Evolutionary conservation across 2,113 vertebrate genomes (phyloP).

Genomic region (Carlito syrichta): DNA sequence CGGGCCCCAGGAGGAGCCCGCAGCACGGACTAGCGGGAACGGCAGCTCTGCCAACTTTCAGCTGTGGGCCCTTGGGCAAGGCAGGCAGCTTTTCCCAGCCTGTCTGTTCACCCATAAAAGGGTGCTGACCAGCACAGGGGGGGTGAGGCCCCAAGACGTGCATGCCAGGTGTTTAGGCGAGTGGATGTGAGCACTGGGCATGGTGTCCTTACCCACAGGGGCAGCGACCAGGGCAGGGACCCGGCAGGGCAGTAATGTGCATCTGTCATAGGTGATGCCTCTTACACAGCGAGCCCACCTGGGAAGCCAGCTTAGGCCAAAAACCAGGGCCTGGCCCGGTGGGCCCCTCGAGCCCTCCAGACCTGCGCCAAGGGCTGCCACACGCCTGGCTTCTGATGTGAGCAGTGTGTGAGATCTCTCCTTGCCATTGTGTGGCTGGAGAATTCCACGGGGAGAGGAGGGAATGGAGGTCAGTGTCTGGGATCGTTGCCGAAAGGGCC

Average conservation of each 20-base stretch:
- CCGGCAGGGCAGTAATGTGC: background rate
- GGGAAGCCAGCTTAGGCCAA: background rate
- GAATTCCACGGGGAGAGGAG: background rate
- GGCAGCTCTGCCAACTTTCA: background rate
- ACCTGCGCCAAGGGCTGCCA: background rate
- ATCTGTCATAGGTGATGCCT: fast-evolving
- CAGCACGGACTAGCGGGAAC: background rate
- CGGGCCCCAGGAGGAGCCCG: background rate
- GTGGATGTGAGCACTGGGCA: background rate
- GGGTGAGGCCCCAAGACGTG: background rate
- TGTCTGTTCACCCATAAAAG: background rate
- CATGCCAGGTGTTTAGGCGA: no score
- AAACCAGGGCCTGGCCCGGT: no score
- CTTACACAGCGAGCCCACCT: background rate
- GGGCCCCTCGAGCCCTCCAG: background rate
- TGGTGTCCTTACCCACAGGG: fast-evolving
- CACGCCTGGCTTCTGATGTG: background rate
- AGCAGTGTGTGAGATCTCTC: background rate
- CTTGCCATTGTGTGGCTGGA: background rate
- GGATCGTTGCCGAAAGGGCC: background rate
- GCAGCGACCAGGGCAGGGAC: background rate
- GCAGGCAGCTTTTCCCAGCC: background rate
- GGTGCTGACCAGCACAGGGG: no score
- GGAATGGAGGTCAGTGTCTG: background rate
- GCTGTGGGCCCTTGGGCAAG: no score